A percentile compares a stretch with the other conserved stretches of the same genome.
These are phyloP conservation scores for Pterocles burchelli DNA, from an alignment of 2,113 vertebrate genomes.

Conservation along the genomic window DNA sequence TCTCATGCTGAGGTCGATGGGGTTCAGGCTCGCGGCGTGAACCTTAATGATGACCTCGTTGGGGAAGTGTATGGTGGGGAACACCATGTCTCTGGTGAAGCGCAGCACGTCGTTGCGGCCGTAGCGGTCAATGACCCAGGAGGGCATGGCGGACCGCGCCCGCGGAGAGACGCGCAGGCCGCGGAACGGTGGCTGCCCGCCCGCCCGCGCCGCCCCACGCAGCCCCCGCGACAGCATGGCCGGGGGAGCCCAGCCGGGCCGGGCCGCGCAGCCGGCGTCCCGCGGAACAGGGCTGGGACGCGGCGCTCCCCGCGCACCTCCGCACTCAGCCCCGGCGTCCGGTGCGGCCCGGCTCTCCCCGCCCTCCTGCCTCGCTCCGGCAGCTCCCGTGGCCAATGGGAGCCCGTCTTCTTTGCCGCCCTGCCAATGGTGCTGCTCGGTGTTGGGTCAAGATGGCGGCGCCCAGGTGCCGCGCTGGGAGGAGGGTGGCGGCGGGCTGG, in stretches of 20 bases:
- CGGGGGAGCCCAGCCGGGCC: no score
- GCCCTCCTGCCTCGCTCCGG: background rate
- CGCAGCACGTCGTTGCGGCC: constrained; percentile 88
- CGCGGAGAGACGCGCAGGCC: background rate
- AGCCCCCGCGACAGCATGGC: background rate
- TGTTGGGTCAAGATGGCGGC: constrained; percentile 75
- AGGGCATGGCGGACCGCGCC: constrained; percentile 81
- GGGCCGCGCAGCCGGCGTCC: no score
- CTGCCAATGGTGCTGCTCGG: constrained; percentile 76
- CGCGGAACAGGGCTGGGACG: rapidly evolving
- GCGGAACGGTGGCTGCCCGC: background rate
- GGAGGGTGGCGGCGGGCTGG: rapidly evolving
- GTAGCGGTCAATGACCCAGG: constrained; percentile 94
- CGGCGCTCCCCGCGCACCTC: rapidly evolving
- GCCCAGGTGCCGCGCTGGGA: rapidly evolving
- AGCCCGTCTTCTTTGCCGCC: background rate
- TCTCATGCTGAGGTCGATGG: constrained; percentile 94
- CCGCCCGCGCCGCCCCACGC: background rate
- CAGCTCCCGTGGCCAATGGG: constrained; percentile 70
- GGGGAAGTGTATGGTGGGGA: constrained; percentile 88
- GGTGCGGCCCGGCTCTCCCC: background rate
- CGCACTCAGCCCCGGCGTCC: background rate
- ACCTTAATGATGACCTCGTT: constrained; percentile 95
- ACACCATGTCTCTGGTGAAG: constrained; percentile 81
- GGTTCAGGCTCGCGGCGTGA: constrained; percentile 89